Conservation (phyloP, 2,797 vertebrate genomes). For the Oreortyx pictus region DNA sequence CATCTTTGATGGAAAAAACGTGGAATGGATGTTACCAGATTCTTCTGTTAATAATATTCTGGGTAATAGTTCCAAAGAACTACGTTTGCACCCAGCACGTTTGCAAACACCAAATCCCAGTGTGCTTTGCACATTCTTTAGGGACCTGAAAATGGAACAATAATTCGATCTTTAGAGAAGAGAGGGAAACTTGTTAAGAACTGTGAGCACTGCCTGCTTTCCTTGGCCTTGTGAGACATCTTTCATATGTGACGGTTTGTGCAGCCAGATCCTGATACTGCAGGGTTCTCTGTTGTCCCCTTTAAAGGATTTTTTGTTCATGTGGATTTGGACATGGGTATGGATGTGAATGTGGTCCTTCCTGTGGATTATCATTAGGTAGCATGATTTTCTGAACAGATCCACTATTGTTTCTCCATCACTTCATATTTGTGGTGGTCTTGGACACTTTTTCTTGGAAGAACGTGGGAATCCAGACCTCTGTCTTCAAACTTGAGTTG, state of each 20-base stretch:
- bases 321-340: background rate
- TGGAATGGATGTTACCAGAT: background rate
- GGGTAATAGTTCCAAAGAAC: background rate
- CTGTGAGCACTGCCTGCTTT: background rate
- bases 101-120: background rate
- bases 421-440: rapidly evolving
- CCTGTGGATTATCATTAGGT: background rate
- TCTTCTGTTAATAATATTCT: background rate
- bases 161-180: background rate
- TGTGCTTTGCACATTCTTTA: background rate
- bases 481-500: background rate
- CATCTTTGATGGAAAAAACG: background rate
- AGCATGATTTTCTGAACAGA: too few relatives aligned
- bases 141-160: background rate
- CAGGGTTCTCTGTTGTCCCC: background rate
- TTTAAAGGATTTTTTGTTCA: background rate
- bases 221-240: background rate
- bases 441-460: rapidly evolving
- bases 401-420: background rate
- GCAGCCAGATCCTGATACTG: background rate
- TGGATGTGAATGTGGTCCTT: background rate
- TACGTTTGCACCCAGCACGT: background rate
- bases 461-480: background rate
- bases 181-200: background rate
- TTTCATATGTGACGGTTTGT: rapidly evolving